These are phyloP conservation scores for Pachycephus smyrnensis DNA, from an alignment of 2,888 invertebrate species.

Conservation along the genomic window DNA sequence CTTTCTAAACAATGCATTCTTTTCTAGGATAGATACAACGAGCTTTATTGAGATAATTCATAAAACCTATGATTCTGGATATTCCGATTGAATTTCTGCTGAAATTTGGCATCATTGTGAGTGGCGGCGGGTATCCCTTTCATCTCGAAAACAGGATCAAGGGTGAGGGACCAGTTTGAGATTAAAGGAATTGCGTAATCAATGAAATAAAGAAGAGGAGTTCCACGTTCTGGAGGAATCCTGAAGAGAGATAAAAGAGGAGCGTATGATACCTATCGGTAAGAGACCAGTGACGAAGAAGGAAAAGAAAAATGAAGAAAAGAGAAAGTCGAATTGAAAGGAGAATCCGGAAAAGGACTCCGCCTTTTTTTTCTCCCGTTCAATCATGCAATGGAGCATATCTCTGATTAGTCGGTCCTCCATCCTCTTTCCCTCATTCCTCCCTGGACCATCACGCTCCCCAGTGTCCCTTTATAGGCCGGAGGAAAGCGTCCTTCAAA, in stretches of 20 bases:
- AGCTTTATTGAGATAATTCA: too few relatives aligned
- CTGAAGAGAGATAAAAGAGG: neutral
- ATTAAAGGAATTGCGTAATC: constrained; percentile 4
- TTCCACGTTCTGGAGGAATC: neutral
- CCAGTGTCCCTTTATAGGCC: neutral
- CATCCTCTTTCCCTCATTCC: constrained; percentile 13
- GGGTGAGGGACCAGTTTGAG: neutral
- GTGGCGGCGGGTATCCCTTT: neutral
- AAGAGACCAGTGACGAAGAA: neutral
- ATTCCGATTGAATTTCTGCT: too few relatives aligned
- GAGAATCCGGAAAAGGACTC: neutral
- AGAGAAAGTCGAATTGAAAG: constrained; percentile 2
- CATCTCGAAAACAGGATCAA: neutral
- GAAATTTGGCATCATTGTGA: too few relatives aligned
- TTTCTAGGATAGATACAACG: too few relatives aligned
- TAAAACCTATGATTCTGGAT: too few relatives aligned
- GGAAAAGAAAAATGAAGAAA: neutral
- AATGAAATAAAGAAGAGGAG: constrained; percentile 1
- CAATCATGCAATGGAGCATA: constrained; percentile 21
- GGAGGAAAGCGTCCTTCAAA: neutral
- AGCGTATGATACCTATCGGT: too few relatives aligned
- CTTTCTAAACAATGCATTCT: too few relatives aligned
- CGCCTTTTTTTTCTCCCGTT: constrained; percentile 13
- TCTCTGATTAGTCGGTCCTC: constrained; percentile 20
- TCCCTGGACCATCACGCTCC: neutral